These are phyloP conservation scores for Diarsia rubi DNA, from an alignment of 2,888 invertebrate species.

Conservation along the genomic window DNA sequence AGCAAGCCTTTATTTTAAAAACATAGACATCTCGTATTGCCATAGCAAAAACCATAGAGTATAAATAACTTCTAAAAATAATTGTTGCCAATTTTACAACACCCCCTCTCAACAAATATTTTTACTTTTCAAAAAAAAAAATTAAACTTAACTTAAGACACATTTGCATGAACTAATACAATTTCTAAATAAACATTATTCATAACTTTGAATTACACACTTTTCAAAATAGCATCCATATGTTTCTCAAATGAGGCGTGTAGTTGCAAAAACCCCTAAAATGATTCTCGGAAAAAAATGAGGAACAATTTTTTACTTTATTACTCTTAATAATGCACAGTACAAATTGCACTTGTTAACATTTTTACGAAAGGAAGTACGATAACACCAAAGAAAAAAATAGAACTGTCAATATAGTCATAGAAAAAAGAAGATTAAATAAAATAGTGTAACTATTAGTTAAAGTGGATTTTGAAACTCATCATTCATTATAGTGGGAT, in stretches of 20 bases:
- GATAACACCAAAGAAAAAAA: neutral
- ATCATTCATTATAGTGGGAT: slow-evolving; percentile 3
- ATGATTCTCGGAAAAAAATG: slow-evolving; percentile 5
- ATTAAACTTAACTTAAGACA: too few relatives aligned
- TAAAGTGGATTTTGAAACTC: slow-evolving; percentile 4
- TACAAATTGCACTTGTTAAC: neutral
- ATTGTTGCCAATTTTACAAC: too few relatives aligned
- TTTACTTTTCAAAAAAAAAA: too few relatives aligned
- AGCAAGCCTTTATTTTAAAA: too few relatives aligned
- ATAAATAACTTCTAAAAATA: too few relatives aligned
- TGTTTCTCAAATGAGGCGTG: neutral
- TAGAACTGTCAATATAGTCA: neutral
- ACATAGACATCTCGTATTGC: too few relatives aligned
- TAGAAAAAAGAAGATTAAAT: slow-evolving; percentile 2
- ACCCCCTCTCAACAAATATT: too few relatives aligned
- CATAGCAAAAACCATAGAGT: too few relatives aligned
- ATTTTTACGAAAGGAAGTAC: neutral
- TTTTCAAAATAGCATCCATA: too few relatives aligned
- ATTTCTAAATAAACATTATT: too few relatives aligned
- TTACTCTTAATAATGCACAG: slow-evolving; percentile 4
- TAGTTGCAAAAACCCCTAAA: slow-evolving; percentile 4
- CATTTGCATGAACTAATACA: too few relatives aligned
- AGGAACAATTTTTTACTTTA: neutral
- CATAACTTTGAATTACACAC: too few relatives aligned
- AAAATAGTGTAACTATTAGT: neutral